A percentile compares a stretch with the other conserved stretches of the same genome.
These are phyloP conservation scores for Channa maculata DNA, from an alignment of 2,113 vertebrate genomes.

Conservation along the genomic window DNA sequence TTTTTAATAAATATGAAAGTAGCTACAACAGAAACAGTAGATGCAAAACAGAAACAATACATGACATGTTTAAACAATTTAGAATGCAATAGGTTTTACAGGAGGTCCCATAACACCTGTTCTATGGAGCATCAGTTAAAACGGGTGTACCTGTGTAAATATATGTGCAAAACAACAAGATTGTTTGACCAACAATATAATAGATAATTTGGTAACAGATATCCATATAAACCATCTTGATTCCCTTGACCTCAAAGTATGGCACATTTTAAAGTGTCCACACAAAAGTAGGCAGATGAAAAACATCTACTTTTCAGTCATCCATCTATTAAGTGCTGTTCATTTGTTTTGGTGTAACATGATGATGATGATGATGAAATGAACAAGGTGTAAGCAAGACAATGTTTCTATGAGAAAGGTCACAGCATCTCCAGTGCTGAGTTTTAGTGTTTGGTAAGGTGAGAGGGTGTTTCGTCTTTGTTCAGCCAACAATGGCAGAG, in stretches of 20 bases:
- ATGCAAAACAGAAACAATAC: slow-evolving; percentile 30
- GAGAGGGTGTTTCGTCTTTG: slow-evolving; percentile 1
- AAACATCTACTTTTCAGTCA: slow-evolving; percentile 7
- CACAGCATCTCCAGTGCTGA: slow-evolving; percentile 7
- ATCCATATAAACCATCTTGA: slow-evolving; percentile 11
- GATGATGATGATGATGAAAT: neutral
- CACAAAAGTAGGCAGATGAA: slow-evolving; percentile 19
- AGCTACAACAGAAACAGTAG: slow-evolving; percentile 36
- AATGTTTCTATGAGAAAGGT: slow-evolving; percentile 15
- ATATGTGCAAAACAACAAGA: slow-evolving; percentile 70
- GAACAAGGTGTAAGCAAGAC: neutral
- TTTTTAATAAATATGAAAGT: slow-evolving; percentile 74
- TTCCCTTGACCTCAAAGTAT: slow-evolving; percentile 12
- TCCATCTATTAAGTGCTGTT: slow-evolving; percentile 61
- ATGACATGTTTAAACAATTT: slow-evolving; percentile 25
- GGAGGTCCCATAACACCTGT: slow-evolving; percentile 12
- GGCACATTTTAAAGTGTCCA: slow-evolving; percentile 54
- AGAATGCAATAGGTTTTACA: slow-evolving; percentile 18
- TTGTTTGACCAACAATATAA: slow-evolving; percentile 55
- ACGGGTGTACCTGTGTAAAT: slow-evolving; percentile 33
- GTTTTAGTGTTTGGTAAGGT: slow-evolving; percentile 41
- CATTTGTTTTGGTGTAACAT: slow-evolving; percentile 5
- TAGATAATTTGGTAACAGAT: slow-evolving; percentile 54
- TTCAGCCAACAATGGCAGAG: slow-evolving; percentile 86
- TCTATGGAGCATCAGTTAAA: slow-evolving; percentile 2